These are phyloP conservation scores for Diphyllodes magnificus DNA, from an alignment of 2,113 vertebrate species.

Conservation along the genomic window DNA sequence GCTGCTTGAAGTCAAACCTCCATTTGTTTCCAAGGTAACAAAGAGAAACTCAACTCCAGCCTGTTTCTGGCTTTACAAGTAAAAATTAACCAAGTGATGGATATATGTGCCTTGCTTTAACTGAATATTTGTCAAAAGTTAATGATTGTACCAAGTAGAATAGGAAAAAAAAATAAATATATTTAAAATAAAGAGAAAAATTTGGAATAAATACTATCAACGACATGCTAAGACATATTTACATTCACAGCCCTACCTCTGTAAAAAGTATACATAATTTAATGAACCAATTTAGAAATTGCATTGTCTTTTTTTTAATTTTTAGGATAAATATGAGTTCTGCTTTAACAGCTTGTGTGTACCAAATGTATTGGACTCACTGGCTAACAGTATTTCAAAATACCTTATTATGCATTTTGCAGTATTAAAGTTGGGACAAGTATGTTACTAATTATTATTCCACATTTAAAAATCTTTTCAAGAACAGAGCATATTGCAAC, in stretches of 20 bases:
- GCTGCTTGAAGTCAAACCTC: conserved; percentile 1
- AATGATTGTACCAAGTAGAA: not conserved
- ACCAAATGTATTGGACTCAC: not conserved
- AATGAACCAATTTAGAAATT: not conserved
- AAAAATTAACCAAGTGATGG: not conserved
- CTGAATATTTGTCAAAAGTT: not conserved
- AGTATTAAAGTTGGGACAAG: not conserved
- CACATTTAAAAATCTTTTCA: not conserved
- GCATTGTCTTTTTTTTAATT: not conserved
- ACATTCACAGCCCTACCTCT: not conserved
- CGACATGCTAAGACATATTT: not conserved
- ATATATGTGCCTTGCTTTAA: not conserved
- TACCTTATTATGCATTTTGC: not conserved
- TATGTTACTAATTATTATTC: not conserved
- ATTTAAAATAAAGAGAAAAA: not conserved
- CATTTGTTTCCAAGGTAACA: conserved; percentile 59
- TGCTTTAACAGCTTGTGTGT: not conserved
- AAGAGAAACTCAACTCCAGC: not conserved
- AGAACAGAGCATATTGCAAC: not conserved
- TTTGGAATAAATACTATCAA: not conserved
- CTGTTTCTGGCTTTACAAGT: not conserved
- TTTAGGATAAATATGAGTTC: not conserved
- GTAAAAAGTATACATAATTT: not conserved
- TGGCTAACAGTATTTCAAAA: not conserved
- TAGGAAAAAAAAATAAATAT: not conserved